These are phyloP conservation scores for Montipora cactus DNA, from an alignment of 64 coral and sea anemone genomes.

Conservation along the genomic window DNA sequence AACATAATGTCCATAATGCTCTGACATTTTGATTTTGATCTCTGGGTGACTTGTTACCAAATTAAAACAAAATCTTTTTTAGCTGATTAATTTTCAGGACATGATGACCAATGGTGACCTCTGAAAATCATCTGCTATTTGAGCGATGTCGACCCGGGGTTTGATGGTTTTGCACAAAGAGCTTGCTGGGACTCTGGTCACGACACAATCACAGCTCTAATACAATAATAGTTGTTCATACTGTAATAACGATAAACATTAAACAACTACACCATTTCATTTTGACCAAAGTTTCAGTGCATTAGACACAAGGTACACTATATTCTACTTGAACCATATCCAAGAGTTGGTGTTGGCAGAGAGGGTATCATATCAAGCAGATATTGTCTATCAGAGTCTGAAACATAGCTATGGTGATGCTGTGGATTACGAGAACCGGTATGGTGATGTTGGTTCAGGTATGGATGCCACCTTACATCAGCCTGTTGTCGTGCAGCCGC, in stretches of 20 bases:
- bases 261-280: neutral
- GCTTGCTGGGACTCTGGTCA: too few species aligned
- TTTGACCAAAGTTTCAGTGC: neutral
- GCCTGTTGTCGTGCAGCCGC: conserved; percentile 69
- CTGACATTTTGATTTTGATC: too few species aligned
- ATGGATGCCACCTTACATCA: conserved; percentile 91
- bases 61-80: too few species aligned
- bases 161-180: too few species aligned
- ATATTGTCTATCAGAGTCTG: conserved; percentile 92
- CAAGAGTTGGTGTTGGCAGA: conserved; percentile 77
- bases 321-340: conserved; percentile 85
- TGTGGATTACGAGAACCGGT: conserved; percentile 85
- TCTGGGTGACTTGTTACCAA: neutral
- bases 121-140: neutral
- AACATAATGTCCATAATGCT: too few species aligned
- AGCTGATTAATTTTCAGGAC: neutral
- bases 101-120: neutral
- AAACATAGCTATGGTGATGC: conserved; percentile 83
- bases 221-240: too few species aligned
- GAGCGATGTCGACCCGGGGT: too few species aligned
- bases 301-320: conserved; percentile 2
- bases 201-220: too few species aligned
- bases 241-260: neutral
- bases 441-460: conserved; percentile 76
- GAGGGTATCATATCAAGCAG: conserved; percentile 99